Conservation (phyloP, 2,113 vertebrate species). For the Antigone vipio region DNA sequence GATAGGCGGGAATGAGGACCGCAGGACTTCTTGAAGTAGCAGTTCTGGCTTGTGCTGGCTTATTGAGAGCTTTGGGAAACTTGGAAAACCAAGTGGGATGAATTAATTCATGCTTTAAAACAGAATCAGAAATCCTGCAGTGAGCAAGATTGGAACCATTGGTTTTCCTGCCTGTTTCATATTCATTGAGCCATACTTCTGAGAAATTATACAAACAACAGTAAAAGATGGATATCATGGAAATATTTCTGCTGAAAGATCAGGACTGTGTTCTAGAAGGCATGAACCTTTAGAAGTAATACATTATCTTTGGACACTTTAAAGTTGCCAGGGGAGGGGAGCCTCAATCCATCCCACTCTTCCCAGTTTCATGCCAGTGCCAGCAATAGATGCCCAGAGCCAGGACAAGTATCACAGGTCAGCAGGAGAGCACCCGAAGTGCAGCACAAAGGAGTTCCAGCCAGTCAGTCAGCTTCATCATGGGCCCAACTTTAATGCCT, state of each 20-base stretch:
- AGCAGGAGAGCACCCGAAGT: no score
- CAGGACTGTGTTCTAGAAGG: not conserved
- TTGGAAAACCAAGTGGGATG: not conserved
- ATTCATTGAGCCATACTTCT: not conserved
- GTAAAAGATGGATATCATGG: not conserved
- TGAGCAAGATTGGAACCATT: not conserved
- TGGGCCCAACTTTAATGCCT: no score
- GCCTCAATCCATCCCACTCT: no score
- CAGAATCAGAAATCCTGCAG: not conserved
- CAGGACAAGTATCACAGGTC: no score
- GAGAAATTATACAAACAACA: not conserved
- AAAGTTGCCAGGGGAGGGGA: no score
- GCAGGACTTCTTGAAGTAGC: not conserved
- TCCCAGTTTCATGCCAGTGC: no score
- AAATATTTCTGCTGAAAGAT: not conserved
- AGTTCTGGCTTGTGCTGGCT: not conserved
- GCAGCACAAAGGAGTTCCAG: no score
- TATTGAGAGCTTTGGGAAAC: not conserved
- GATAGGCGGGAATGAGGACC: not conserved
- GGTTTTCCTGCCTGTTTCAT: not conserved
- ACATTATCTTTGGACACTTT: not conserved
- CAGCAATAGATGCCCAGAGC: no score
- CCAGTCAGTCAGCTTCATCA: no score
- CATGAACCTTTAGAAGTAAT: not conserved
- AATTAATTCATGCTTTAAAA: not conserved